A percentile compares a stretch with the other conserved stretches of the same genome.
Evolutionary conservation across 2,888 invertebrate genomes (phyloP).

Genomic region (Seira ritae): DNA sequence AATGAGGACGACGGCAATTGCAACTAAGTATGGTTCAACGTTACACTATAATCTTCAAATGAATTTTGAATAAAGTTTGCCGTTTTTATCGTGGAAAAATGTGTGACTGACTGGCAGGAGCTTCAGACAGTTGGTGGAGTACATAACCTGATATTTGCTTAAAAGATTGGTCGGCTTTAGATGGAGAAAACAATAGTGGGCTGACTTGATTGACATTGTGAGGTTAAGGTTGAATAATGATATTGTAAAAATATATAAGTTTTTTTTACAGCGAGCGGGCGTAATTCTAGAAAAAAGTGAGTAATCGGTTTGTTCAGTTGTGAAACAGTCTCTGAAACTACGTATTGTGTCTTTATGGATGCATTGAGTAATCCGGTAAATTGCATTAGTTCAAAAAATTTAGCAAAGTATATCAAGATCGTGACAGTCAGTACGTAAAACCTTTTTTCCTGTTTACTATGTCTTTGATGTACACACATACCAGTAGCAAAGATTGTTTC

Average conservation of each 20-base stretch:
- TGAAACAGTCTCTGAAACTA: neutral
- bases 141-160: constrained; percentile 11
- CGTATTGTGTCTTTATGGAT: neutral
- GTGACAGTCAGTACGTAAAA: too few species aligned
- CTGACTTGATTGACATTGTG: constrained; percentile 27
- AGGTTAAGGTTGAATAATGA: constrained; percentile 16
- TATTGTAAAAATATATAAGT: constrained; percentile 11
- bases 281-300: constrained; percentile 10
- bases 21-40: neutral
- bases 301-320: constrained; percentile 1
- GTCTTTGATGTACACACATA: too few species aligned
- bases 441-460: too few species aligned
- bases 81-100: neutral
- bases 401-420: neutral
- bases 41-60: neutral
- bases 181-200: neutral
- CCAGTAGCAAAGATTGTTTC: too few species aligned
- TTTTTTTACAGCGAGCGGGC: neutral
- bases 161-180: neutral
- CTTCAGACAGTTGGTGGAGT: neutral
- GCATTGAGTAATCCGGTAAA: constrained; percentile 29
- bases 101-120: constrained; percentile 31
- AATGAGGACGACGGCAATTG: constrained; percentile 5
- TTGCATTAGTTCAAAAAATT: constrained; percentile 28
- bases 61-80: neutral